These are phyloP conservation scores for Seriola quinqueradiata DNA, from an alignment of 2,113 vertebrate genomes.

Conservation along the genomic window DNA sequence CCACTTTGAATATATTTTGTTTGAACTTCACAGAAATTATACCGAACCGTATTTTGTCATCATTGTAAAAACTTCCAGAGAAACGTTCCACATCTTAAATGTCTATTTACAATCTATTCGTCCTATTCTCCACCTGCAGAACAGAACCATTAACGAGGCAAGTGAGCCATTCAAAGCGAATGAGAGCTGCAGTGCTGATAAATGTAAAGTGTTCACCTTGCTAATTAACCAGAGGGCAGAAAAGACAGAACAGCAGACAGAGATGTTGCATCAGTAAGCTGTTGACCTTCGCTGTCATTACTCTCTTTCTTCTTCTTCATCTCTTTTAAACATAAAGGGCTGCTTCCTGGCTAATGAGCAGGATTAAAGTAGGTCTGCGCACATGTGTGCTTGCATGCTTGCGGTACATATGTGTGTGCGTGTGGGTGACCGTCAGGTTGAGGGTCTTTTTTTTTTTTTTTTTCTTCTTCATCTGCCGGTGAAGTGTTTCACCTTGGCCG, in stretches of 20 bases:
- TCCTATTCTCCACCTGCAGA: not conserved
- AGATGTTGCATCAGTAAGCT: conserved; percentile 47
- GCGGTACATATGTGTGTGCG: conserved; percentile 3
- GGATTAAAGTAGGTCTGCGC: conserved; percentile 71
- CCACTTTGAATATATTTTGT: conserved; percentile 65
- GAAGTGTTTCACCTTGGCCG: conserved; percentile 86
- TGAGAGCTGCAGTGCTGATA: not conserved
- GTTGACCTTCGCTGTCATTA: conserved; percentile 63
- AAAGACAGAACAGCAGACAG: conserved; percentile 35
- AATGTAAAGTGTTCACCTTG: conserved; percentile 49
- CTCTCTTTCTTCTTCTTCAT: conserved; percentile 46
- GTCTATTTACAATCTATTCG: not conserved
- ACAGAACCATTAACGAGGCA: not conserved
- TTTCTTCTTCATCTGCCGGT: conserved; percentile 47
- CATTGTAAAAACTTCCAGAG: conserved; percentile 41
- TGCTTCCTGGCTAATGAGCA: conserved; percentile 76
- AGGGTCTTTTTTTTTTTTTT: conserved; percentile 57
- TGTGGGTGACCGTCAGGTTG: conserved; percentile 55
- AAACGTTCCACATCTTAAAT: conserved; percentile 1
- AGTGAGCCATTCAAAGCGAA: conserved; percentile 31
- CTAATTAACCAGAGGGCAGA: conserved; percentile 59
- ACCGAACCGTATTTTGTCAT: conserved; percentile 66
- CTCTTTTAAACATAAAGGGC: conserved; percentile 65
- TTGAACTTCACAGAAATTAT: conserved; percentile 67
- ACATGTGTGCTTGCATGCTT: conserved; percentile 30